phyloP scores from a whole-genome alignment of 2,888 invertebrate genomes.

The Orchesella flavescens region DNA sequence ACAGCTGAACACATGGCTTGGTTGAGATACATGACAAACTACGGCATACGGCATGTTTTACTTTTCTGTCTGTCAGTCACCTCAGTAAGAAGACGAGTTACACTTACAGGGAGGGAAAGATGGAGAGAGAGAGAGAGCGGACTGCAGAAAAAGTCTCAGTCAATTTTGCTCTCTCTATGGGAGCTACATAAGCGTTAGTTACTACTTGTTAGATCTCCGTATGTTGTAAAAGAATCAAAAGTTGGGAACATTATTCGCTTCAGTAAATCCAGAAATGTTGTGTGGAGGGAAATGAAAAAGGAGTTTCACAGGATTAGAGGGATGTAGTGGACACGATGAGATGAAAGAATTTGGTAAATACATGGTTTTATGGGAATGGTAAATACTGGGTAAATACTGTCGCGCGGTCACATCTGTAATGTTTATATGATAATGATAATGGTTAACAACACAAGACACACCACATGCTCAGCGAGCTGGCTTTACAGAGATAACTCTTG shows the following conservation, averaged over 20 bases:
- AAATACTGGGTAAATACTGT: not conserved
- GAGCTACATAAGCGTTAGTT: not conserved
- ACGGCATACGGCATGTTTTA: not conserved
- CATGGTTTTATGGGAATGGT: not conserved
- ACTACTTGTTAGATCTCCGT: conserved; percentile 23
- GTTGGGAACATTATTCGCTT: not conserved
- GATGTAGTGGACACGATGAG: not conserved
- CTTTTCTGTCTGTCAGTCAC: not conserved
- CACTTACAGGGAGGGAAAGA: not conserved
- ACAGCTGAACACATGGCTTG: conserved; percentile 1
- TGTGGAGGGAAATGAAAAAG: not conserved
- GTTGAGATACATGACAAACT: conserved; percentile 7
- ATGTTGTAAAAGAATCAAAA: conserved; percentile 22
- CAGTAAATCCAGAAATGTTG: not conserved
- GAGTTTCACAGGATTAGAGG: not conserved
- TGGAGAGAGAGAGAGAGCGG: not conserved
- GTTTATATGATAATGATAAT: conserved; percentile 1
- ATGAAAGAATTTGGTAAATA: not conserved
- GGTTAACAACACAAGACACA: not conserved
- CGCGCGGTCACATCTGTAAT: not conserved
- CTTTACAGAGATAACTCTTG: too few relatives aligned
- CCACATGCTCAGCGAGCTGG: too few relatives aligned
- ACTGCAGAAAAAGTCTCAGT: conserved; percentile 18
- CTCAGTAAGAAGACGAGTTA: not conserved
- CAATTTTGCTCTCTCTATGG: conserved; percentile 16